Evolutionary conservation across 2,113 vertebrate species (phyloP).

Genomic region (Otis tarda): DNA sequence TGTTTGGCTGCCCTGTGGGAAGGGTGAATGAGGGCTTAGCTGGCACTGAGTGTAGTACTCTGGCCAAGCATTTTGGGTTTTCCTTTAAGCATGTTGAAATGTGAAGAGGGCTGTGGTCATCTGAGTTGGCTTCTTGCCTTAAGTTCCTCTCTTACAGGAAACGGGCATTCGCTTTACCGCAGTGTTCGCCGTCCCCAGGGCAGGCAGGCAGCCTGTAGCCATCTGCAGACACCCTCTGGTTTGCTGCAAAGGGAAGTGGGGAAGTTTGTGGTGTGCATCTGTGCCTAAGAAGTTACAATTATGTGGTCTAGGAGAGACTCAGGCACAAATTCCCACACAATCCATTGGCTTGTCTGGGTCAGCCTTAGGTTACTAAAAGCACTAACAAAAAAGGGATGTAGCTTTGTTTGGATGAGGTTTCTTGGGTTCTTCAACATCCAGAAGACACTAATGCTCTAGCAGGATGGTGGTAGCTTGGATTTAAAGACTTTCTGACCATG

Average conservation of each 20-base stretch:
- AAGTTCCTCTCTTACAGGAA: background rate
- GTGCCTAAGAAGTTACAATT: background rate
- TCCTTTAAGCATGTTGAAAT: background rate
- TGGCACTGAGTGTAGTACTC: background rate
- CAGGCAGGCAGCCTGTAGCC: background rate
- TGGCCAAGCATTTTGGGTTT: background rate
- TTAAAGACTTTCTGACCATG: background rate
- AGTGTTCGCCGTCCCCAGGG: fast-evolving
- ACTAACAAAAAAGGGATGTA: background rate
- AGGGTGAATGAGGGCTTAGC: background rate
- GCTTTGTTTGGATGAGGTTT: background rate
- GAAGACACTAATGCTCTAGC: background rate
- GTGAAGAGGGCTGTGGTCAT: background rate
- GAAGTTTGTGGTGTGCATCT: background rate
- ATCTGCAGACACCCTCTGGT: background rate
- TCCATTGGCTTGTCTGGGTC: background rate
- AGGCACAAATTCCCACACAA: background rate
- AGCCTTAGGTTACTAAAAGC: background rate
- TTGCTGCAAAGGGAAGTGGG: background rate
- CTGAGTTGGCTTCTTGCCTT: background rate
- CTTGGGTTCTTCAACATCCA: background rate
- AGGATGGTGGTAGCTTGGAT: background rate
- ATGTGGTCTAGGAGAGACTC: background rate
- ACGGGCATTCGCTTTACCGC: background rate
- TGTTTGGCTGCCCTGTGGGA: background rate